A percentile compares a stretch with the other conserved stretches of the same genome.
Evolutionary conservation across 2,888 invertebrate genomes (phyloP).

Genomic region (Altica lythri): DNA sequence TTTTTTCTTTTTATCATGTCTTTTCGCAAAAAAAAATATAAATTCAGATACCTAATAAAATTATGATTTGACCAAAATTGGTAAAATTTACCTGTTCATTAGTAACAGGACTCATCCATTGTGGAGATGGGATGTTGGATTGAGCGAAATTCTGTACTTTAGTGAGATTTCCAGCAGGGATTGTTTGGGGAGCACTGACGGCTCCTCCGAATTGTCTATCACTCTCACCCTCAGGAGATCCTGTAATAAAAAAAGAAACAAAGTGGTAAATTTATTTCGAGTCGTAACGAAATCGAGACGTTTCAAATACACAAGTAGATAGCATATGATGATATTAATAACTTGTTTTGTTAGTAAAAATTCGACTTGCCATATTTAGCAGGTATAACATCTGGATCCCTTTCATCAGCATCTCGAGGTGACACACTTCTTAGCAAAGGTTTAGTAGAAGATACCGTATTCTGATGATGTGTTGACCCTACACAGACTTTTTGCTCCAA

Average conservation of each 20-base stretch:
- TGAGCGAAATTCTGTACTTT: constrained; percentile 48
- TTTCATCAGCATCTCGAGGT: constrained; percentile 60
- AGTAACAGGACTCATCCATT: constrained; percentile 60
- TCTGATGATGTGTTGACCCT: constrained; percentile 43
- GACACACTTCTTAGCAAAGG: constrained; percentile 54
- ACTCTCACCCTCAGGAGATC: constrained; percentile 53
- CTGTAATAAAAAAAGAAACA: too few relatives aligned
- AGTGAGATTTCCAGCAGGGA: constrained; percentile 42
- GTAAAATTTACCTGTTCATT: constrained; percentile 42
- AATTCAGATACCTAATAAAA: neutral
- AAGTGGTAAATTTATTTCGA: too few relatives aligned
- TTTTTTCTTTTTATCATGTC: too few relatives aligned
- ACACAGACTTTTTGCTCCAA: constrained; percentile 57
- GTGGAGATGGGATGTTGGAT: constrained; percentile 48
- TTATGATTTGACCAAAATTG: neutral
- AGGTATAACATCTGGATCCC: constrained; percentile 76
- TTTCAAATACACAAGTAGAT: too few relatives aligned
- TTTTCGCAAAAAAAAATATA: neutral
- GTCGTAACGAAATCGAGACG: too few relatives aligned
- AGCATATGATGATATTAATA: neutral
- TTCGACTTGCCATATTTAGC: constrained; percentile 61
- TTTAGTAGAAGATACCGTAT: constrained; percentile 53
- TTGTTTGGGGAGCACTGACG: constrained; percentile 47
- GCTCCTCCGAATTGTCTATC: constrained; percentile 45
- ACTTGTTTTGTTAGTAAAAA: neutral